Base-by-base conservation (phyloP, 2,888 invertebrate genomes). In the Cartodere bifasciata region DNA sequence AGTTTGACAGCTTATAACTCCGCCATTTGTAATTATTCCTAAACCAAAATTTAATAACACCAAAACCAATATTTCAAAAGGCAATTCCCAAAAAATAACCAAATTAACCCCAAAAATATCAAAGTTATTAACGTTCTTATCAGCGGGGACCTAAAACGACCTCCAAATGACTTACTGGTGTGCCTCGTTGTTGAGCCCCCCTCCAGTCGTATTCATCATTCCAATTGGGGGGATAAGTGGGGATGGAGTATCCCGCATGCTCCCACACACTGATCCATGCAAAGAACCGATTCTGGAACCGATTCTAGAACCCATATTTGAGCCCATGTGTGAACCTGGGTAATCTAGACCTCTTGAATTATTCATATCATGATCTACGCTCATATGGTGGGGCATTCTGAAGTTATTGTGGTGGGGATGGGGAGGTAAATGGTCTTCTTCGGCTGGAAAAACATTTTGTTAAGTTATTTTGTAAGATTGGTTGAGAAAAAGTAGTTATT, bases 391-490 rank as follows among this genome's bases (percentile, higher is more conserved):
- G 6, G 50, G 45, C 28, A 47, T 48, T 32, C 50, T 44, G 41
- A 53, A 53, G 37, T 53, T 53, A 42, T 50, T 51, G 32, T 49
- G 49, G 4, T 43, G 28, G 28, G 37, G 33, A 28, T 47, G 48
- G 27, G 47, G 43, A 13, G 55, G 43, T 38, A 72, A 56, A 57
- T 81, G 81, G 56, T 81, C 81, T 62, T 81, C 81, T 58, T 81
- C 81, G 41, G 81, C 81, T 74, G n/a, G n/a, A n/a, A n/a, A n/a
- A n/a, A n/a, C n/a, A n/a, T n/a, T n/a, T n/a, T n/a, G n/a, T n/a
- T n/a, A n/a, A n/a, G n/a, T n/a, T n/a, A n/a, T n/a, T n/a, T n/a
- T n/a, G n/a, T n/a, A n/a, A n/a, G n/a, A n/a, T n/a, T n/a, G n/a
- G n/a, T n/a, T n/a, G n/a, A n/a, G n/a, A n/a, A n/a, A n/a, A n/a